Evolutionary conservation across 2,888 invertebrate species (phyloP), one percentile per base, ranked within the genome.

Genomic region (Ormia ochracea): DNA sequence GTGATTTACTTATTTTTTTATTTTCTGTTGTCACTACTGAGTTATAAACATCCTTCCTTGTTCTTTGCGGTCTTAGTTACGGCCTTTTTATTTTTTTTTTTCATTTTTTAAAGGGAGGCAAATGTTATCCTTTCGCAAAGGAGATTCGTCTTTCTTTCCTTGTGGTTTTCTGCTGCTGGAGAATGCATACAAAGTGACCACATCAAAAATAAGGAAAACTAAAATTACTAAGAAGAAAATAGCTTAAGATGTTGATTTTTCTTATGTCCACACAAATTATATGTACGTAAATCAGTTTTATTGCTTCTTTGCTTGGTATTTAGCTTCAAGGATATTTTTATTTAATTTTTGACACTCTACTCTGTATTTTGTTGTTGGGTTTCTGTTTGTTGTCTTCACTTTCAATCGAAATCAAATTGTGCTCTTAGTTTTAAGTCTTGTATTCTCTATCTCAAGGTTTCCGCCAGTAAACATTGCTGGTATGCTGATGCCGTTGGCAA

Each of bases 241-340:
- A 56, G 69, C 54, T 63, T 54, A 76, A 54, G 43, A 69, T 61
- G 75, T 76, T 76, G 68, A 76, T 68, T 33, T 66, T 74, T 66
- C 50, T 41, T 50, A 36, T 50, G 50, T 50, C 66, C 66, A 48
- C 38, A 59, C 45, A 77, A 77, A 63, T 70, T 70, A 48, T 63
- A 70, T 31, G 70, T 70, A 70, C 38, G 70, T 70, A 65, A 77
- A 77, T 68, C 70, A 77, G 38, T 36, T 58, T 77, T 65, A 69
- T 77, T 72, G 65, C 65, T 48, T 12, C 48, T 70, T 70, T 65
- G 50, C 52, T 61, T 65, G 50, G 43, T 66, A 28, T 72, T 58
- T 77, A 36, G 65, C 65, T 72, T 66, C 52, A 59, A 72, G 77
- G 77, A 65, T 65, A 65, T 72, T 77, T 72, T 59, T 38, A 59